Percentiles rank a stretch among this genome's conserved stretches.
Conservation (phyloP, 2,888 invertebrate species). For the Timandra comae region DNA sequence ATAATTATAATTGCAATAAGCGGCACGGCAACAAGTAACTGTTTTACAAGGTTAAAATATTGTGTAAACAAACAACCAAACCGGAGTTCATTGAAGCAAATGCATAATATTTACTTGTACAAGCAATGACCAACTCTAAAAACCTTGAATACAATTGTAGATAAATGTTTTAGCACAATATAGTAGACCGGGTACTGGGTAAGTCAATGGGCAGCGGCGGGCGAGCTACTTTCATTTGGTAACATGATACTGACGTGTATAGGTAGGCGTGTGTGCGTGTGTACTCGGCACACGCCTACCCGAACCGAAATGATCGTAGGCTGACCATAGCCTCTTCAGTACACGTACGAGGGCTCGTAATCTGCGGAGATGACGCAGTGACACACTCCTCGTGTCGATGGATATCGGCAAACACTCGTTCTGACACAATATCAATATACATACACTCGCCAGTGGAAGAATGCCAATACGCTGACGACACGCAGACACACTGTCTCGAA, state of each 20-base stretch:
- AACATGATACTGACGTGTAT: constrained; percentile 6
- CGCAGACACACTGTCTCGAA: constrained; percentile 44
- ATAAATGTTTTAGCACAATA: no score
- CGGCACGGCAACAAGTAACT: no score
- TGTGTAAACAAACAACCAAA: not conserved
- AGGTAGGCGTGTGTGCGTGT: not conserved
- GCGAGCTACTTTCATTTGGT: constrained; percentile 10
- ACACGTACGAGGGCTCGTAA: not conserved
- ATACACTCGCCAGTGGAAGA: constrained; percentile 26
- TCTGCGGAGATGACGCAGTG: constrained; percentile 3
- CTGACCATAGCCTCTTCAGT: no score
- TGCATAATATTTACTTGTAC: not conserved
- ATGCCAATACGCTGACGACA: constrained; percentile 41
- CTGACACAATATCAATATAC: constrained; percentile 20
- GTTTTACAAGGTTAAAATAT: no score
- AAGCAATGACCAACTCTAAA: no score
- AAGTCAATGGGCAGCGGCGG: constrained; percentile 7
- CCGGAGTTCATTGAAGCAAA: not conserved
- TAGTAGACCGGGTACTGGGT: no score
- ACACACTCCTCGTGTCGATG: not conserved
- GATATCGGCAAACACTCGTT: constrained; percentile 3
- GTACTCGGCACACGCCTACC: not conserved
- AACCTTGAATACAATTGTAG: no score
- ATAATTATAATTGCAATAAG: no score
- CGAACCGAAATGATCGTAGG: not conserved